A percentile compares a stretch with the other conserved stretches of the same genome.
These are phyloP conservation scores for Furnarius figulus DNA, from an alignment of 2,113 vertebrate genomes.

Conservation along the genomic window DNA sequence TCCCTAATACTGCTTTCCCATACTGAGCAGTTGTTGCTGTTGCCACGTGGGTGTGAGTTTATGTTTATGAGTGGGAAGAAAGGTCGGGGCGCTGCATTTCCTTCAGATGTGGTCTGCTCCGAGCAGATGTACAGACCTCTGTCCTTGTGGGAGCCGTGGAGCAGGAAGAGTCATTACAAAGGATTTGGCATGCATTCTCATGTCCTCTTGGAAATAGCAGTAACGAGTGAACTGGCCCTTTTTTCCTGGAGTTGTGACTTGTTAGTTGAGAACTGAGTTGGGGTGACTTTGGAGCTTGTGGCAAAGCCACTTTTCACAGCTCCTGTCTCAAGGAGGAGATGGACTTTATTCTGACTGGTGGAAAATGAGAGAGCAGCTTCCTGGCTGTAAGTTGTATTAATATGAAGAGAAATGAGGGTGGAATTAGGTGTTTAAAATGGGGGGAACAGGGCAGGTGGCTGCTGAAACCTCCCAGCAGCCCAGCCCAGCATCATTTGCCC, in stretches of 20 bases:
- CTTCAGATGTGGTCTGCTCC: constrained; percentile 24
- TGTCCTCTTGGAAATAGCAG: background rate
- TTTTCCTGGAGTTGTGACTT: background rate
- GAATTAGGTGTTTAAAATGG: background rate
- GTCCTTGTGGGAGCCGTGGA: constrained; percentile 26
- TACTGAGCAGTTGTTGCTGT: constrained; percentile 39
- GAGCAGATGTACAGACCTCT: constrained; percentile 35
- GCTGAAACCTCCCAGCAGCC: background rate
- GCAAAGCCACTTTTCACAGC: background rate
- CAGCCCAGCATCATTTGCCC: background rate
- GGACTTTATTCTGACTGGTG: background rate
- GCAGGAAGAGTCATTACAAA: constrained; percentile 43
- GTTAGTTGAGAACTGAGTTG: background rate
- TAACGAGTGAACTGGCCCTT: background rate
- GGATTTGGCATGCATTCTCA: background rate
- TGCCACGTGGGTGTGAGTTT: constrained; percentile 64
- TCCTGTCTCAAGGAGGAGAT: background rate
- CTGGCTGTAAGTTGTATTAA: background rate
- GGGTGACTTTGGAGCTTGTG: background rate
- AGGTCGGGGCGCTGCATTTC: constrained; percentile 36
- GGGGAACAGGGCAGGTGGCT: background rate
- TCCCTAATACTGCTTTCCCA: constrained; percentile 48
- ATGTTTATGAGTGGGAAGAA: constrained; percentile 57
- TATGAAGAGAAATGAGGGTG: background rate
- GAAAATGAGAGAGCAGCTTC: background rate